phyloP scores from a whole-genome alignment of 2,113 vertebrate genomes.

The Hyaena hyaena region DNA sequence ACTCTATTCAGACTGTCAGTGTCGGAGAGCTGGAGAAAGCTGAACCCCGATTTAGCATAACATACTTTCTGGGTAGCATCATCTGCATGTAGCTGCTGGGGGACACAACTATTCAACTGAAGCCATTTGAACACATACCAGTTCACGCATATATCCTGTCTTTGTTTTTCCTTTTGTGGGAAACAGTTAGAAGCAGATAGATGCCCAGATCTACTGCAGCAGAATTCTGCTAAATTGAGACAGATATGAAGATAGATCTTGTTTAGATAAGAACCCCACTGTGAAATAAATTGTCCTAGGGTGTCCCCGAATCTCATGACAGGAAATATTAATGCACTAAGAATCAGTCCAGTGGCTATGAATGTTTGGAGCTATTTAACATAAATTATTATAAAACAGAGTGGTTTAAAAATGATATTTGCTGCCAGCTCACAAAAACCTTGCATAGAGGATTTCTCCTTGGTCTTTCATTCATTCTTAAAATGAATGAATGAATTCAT shows the following conservation, averaged over 20 bases:
- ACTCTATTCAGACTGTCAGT: constrained; percentile 1
- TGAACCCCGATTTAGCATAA: background rate
- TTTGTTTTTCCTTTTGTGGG: constrained; percentile 45
- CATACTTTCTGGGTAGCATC: background rate
- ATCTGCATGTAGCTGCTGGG: background rate
- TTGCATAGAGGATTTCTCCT: background rate
- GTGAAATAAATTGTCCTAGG: constrained; percentile 76
- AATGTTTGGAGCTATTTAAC: constrained; percentile 62
- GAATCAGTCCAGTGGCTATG: constrained; percentile 41
- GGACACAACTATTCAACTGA: background rate
- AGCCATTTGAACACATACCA: fast-evolving
- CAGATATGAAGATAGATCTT: constrained; percentile 78
- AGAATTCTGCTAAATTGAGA: constrained; percentile 60
- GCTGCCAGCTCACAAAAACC: constrained; percentile 43
- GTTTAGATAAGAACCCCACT: constrained; percentile 76
- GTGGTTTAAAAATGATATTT: background rate
- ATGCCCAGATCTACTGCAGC: constrained; percentile 31
- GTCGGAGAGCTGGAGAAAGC: background rate
- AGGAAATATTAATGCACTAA: constrained; percentile 70
- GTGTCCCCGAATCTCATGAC: constrained; percentile 66
- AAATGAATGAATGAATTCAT: background rate
- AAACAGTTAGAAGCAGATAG: constrained; percentile 48
- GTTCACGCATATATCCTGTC: background rate
- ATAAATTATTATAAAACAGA: constrained; percentile 58
- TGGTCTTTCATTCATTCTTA: background rate